These are phyloP conservation scores for Brenthis ino DNA, from an alignment of 2,888 invertebrate genomes.

Conservation along the genomic window DNA sequence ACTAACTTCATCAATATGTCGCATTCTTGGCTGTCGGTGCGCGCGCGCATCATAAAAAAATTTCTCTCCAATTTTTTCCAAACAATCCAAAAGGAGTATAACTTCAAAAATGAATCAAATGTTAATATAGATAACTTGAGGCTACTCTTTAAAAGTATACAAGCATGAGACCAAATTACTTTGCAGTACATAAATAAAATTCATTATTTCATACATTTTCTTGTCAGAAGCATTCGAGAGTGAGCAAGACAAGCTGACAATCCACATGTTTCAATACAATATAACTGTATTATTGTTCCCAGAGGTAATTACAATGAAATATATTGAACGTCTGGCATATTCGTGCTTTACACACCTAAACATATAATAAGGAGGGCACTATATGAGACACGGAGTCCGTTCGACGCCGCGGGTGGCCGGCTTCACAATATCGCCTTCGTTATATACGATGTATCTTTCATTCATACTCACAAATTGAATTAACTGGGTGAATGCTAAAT, in stretches of 20 bases:
- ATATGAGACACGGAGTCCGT: constrained; percentile 20
- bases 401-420: constrained; percentile 36
- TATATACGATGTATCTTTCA: constrained; percentile 30
- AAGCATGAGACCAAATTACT: background rate
- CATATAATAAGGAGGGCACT: constrained; percentile 29
- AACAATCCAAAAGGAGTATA: no score
- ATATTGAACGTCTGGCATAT: background rate
- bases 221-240: background rate
- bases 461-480: constrained; percentile 32
- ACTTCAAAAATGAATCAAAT: no score
- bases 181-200: background rate
- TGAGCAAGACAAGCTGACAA: constrained; percentile 6
- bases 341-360: constrained; percentile 14
- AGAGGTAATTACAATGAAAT: no score
- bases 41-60: no score
- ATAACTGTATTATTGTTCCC: constrained; percentile 7
- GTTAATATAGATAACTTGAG: background rate
- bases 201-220: constrained; percentile 1
- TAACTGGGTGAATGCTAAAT: constrained; percentile 23
- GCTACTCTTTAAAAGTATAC: background rate
- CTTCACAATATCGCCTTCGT: constrained; percentile 21
- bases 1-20: no score
- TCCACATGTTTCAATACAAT: background rate
- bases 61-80: no score
- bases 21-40: no score